Percentiles rank a stretch among this genome's conserved stretches.
Conservation (phyloP, 2,888 invertebrate species). For the Phytoseiulus persimilis region DNA sequence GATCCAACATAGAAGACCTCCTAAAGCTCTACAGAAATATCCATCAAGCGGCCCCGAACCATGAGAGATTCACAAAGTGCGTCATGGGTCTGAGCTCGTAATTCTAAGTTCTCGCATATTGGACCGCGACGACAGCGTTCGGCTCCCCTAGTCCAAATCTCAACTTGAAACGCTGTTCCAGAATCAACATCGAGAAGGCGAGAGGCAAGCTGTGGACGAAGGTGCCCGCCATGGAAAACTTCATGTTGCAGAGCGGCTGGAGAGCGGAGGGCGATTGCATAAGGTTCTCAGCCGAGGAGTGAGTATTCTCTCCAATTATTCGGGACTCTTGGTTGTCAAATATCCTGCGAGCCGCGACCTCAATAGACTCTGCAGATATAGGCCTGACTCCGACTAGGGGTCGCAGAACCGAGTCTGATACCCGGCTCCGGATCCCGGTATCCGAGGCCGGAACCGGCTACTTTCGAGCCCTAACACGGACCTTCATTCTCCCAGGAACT, state of each 20-base stretch:
- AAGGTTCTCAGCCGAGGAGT: neutral
- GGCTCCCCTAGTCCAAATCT: no score
- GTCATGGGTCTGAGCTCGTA: no score
- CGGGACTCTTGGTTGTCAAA: neutral
- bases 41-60: neutral
- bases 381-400: no score
- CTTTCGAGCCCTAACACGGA: no score
- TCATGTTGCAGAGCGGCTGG: slow-evolving; percentile 7
- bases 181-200: neutral
- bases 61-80: neutral
- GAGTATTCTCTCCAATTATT: neutral
- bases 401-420: no score
- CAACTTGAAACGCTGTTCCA: neutral
- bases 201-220: neutral
- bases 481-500: neutral
- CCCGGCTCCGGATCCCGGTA: no score
- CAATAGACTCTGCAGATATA: no score
- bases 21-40: neutral
- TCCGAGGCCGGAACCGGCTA: no score
- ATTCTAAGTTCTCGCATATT: no score
- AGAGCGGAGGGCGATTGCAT: neutral
- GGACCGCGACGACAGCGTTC: no score
- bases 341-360: no score
- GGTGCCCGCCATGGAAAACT: neutral
- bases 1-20: neutral